These are phyloP conservation scores for Caenorhabditis parvicauda DNA, from an alignment of 2,888 invertebrate genomes.

Conservation along the genomic window DNA sequence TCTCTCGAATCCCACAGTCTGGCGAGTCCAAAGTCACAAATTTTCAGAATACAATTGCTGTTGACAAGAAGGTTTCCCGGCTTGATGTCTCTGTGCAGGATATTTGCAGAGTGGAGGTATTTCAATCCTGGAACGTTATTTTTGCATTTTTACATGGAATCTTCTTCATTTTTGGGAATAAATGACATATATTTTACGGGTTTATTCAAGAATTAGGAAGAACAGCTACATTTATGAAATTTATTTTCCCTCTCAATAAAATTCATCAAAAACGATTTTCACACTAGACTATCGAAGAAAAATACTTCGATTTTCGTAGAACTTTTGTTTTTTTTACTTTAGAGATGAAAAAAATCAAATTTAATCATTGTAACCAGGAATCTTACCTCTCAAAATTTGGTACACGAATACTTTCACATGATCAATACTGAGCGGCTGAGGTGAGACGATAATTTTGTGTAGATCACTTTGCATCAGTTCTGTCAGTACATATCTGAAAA, in stretches of 20 bases:
- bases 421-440: conserved; percentile 95
- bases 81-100: conserved; percentile 97
- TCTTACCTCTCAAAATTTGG: conserved; percentile 90
- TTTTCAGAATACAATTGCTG: conserved; percentile 97
- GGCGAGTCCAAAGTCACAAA: conserved; percentile 98
- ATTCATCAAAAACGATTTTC: too few species aligned
- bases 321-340: background rate
- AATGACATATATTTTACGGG: too few species aligned
- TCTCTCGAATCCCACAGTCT: conserved; percentile 93
- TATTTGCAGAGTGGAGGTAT: conserved; percentile 95
- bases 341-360: background rate
- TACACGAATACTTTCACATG: conserved; percentile 99
- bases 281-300: too few species aligned
- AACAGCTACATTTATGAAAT: too few species aligned
- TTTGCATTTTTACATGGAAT: too few species aligned
- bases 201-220: too few species aligned
- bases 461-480: conserved; percentile 98
- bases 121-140: conserved; percentile 86
- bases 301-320: background rate
- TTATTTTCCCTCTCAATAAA: too few species aligned
- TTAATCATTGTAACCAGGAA: background rate
- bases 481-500: conserved; percentile 91
- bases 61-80: conserved; percentile 98
- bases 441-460: conserved; percentile 99
- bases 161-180: too few species aligned